Percentiles rank a stretch among this genome's conserved stretches.
phyloP scores from a whole-genome alignment of 2,797 vertebrate genomes.

The Pangasius djambal region DNA sequence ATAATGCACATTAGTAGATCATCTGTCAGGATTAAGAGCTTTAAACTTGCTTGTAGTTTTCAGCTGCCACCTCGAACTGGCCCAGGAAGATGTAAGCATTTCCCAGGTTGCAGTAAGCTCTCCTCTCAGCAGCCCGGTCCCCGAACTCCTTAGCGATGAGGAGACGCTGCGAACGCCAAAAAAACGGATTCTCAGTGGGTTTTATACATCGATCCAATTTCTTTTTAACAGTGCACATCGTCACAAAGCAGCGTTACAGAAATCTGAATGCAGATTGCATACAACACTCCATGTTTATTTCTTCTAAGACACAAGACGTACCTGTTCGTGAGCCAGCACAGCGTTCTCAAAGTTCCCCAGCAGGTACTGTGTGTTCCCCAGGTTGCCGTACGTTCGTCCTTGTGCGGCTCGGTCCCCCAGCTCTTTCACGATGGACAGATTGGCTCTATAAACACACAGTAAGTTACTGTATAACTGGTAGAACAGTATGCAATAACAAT shows the following conservation, averaged over 20 bases:
- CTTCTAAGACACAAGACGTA: constrained; percentile 53
- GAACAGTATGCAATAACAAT: background rate
- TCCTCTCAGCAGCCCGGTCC: constrained; percentile 91
- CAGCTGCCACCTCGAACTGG: constrained; percentile 90
- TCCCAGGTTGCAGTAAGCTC: constrained; percentile 95
- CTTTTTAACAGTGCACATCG: background rate
- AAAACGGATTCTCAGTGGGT: background rate
- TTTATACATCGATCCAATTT: background rate
- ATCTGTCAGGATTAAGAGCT: background rate
- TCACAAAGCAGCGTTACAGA: background rate
- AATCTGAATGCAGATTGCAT: background rate
- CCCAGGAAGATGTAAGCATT: constrained; percentile 94
- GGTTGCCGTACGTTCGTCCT: constrained; percentile 93
- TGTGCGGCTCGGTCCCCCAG: constrained; percentile 90
- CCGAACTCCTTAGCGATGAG: constrained; percentile 96
- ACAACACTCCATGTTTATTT: background rate
- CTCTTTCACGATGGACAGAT: constrained; percentile 87
- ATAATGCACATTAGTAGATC: too few species aligned
- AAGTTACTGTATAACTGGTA: background rate
- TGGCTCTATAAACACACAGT: constrained; percentile 75
- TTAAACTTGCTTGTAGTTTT: constrained; percentile 89
- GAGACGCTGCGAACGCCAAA: constrained; percentile 78
- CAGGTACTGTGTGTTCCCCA: constrained; percentile 95
- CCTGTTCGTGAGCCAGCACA: constrained; percentile 91
- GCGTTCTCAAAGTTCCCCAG: constrained; percentile 92